Evolutionary conservation across 2,888 invertebrate genomes (phyloP), one percentile per base, ranked within the genome.

Genomic region (Apeira syringaria): DNA sequence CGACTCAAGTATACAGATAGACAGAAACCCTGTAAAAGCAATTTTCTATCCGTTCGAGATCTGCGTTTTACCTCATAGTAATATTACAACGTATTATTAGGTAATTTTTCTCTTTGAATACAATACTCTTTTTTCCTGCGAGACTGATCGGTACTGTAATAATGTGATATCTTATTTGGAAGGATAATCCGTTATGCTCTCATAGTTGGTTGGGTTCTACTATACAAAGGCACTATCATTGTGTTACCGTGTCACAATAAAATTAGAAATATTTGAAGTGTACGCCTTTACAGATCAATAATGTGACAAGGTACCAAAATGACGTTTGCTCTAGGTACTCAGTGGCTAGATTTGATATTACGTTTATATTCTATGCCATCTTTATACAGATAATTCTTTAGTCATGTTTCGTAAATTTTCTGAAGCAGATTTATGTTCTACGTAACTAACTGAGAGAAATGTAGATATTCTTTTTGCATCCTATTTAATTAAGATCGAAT

Each of bases 21-120:
- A 54, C 54, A 56, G 56, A 64, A 53, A 56, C 59, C 59, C 59
- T 64, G 63, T 66, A 64, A 64, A 68, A 72, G 68, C 72, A 74
- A 74, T 75, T 74, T 53, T 61, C 67, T 66, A 61, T 64, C 51
- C 50, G 56, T 52, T 59, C 57, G 57, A 59, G 65, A 56, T 53
- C 49, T 47, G 50, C 57, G 57, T 59, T 64, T 15, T 59, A 58
- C 56, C 53, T 56, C 47, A 52, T 56, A 54, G 58, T 50, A 59
- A 53, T 60, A 62, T 65, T 58, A 58, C 57, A 58, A 18, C 34
- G 30, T 41, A 54, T 52, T 49, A 56, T 53, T 53, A 49, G 47
- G 50, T 38, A 43, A 50, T 56, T 54, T 41, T 34, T 53, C 29
- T 38, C 33, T 42, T 46, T 51, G 41, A 47, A 46, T 44, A 46